Evolutionary conservation across 2,888 invertebrate species (phyloP).

Genomic region (Empis livida): DNA sequence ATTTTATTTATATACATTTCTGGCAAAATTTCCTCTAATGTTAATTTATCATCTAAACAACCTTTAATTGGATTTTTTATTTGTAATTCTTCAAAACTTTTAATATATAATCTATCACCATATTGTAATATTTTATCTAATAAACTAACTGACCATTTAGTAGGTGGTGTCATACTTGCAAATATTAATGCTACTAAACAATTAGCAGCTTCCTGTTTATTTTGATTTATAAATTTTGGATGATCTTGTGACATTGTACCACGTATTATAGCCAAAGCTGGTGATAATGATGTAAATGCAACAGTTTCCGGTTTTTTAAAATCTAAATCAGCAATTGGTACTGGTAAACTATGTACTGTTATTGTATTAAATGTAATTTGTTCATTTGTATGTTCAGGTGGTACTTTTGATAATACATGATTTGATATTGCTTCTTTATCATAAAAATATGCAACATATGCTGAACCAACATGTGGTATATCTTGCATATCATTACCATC

Average conservation of each 20-base stretch:
- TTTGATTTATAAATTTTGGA: slow-evolving; percentile 25
- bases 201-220: slow-evolving; percentile 42
- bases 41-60: slow-evolving; percentile 19
- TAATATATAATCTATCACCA: slow-evolving; percentile 46
- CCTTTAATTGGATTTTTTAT: slow-evolving; percentile 1
- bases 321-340: slow-evolving; percentile 3
- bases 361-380: slow-evolving; percentile 11
- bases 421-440: slow-evolving; percentile 10
- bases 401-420: slow-evolving; percentile 13
- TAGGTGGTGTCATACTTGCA: slow-evolving; percentile 42
- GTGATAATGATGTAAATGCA: slow-evolving; percentile 4
- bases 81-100: slow-evolving; percentile 14
- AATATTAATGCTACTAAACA: slow-evolving; percentile 46
- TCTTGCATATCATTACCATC: background rate
- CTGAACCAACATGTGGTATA: slow-evolving; percentile 11
- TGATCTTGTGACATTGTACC: slow-evolving; percentile 16
- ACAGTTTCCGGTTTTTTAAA: slow-evolving; percentile 1
- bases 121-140: slow-evolving; percentile 48
- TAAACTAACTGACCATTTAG: slow-evolving; percentile 42
- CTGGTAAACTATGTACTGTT: slow-evolving; percentile 1
- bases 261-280: slow-evolving; percentile 12
- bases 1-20: slow-evolving; percentile 20
- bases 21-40: slow-evolving; percentile 21
- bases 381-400: slow-evolving; percentile 9
- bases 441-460: slow-evolving; percentile 16